Evolutionary conservation across 92 coral and sea anemone genomes (phyloP).

Genomic region (Galaxea fascicularis): DNA sequence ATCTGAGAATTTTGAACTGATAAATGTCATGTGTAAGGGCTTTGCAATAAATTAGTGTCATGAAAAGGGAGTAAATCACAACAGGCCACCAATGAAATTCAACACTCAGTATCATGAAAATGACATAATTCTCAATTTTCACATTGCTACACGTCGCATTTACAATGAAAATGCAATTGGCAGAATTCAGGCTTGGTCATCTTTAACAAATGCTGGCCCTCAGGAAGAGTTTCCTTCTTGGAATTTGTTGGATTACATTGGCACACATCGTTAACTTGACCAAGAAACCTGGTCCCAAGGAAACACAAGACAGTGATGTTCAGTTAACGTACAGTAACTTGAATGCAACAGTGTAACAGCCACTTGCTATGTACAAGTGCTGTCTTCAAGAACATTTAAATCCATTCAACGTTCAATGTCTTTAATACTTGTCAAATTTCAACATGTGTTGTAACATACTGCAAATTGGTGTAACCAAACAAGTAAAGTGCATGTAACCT

Average conservation of each 20-base stretch:
- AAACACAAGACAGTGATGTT: slow-evolving; percentile 27
- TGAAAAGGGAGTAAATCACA: slow-evolving; percentile 62
- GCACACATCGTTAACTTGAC: slow-evolving; percentile 63
- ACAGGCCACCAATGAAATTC: slow-evolving; percentile 59
- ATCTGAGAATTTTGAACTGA: slow-evolving; percentile 67
- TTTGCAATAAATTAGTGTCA: slow-evolving; percentile 48
- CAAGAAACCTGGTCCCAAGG: slow-evolving; percentile 60
- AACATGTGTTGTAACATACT: slow-evolving; percentile 1
- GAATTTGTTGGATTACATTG: slow-evolving; percentile 62
- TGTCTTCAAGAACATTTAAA: background rate
- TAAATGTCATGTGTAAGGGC: slow-evolving; percentile 55
- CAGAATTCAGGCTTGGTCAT: slow-evolving; percentile 64
- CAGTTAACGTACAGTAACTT: no score
- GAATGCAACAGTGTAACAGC: no score
- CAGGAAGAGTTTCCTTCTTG: slow-evolving; percentile 60
- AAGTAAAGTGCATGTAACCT: slow-evolving; percentile 2
- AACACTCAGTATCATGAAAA: slow-evolving; percentile 59
- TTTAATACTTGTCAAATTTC: slow-evolving; percentile 6
- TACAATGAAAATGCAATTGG: slow-evolving; percentile 73
- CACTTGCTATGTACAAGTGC: background rate
- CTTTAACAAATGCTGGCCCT: slow-evolving; percentile 61
- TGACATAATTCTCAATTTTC: slow-evolving; percentile 56
- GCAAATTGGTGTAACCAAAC: slow-evolving; percentile 6
- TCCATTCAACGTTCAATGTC: background rate
- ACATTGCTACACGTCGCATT: slow-evolving; percentile 64